Base-by-base conservation (phyloP, 1,140 invertebrate species). In the Drosophila ficusphila region DNA sequence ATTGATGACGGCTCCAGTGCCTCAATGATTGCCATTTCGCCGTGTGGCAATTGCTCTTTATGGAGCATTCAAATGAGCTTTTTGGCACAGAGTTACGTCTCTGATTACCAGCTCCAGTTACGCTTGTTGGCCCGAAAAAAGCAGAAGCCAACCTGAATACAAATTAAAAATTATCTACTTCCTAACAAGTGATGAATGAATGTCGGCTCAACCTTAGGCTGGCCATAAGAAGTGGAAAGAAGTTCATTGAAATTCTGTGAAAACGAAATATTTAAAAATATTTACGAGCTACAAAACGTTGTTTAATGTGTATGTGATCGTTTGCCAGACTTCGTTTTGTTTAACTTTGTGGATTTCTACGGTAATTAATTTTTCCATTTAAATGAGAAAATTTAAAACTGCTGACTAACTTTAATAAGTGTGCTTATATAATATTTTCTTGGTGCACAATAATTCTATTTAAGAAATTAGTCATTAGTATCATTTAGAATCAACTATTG, bases 151-250 rank as follows among this genome's bases (percentile, higher is more conserved):
- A 39, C 39, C 44, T 72, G 69, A 72, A 72, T 72, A 72, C 69
- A 72, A 72, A 72, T 72, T 72, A 52, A 58, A 54, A 72, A 71
- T 72, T 72, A 72, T 72, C 47, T 39, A 72, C 69, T 72, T 72
- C 69, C 69, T 49, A 36, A 29, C 46, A 47, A 56, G 44, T 71
- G 65, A 71, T 72, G 56, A 62, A 72, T 72, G 47, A 67, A 67
- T 67, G 60, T 42, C 58, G 36, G 25, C n/a, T 42, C 19, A 61
- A 61, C 56, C 57, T 60, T 60, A 61, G 36, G 18, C 19, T 27
- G 38, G 21, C 57, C 44, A 46, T 19, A 67, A 67, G 21, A 64
- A 67, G 60, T 21, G 49, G 9, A 39, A 33, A 51, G 57, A 49
- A 36, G 18, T 19, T 18, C 33, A 61, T 33, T 42, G 62, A 38